Percentiles rank a stretch among this genome's conserved stretches.
Conservation (phyloP, 2,888 invertebrate genomes). For the Drosophila borealis region DNA sequence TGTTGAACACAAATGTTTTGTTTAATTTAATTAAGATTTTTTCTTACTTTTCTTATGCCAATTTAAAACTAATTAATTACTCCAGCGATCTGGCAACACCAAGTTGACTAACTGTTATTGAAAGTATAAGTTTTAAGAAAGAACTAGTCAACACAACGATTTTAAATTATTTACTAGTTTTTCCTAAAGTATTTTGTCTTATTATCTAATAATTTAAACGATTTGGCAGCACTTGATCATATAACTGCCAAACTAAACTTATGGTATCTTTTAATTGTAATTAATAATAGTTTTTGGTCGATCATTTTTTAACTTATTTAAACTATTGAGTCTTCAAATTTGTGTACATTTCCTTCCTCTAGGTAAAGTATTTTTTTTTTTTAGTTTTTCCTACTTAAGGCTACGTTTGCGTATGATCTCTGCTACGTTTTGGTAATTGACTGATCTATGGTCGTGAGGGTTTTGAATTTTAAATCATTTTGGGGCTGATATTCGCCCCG, state of each 20-base stretch:
- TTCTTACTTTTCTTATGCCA: background rate
- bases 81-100: too few species aligned
- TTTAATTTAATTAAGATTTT: too few species aligned
- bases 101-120: too few species aligned
- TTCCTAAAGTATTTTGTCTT: too few species aligned
- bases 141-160: too few species aligned
- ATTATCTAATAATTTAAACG: too few species aligned
- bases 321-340: slow-evolving; percentile 30
- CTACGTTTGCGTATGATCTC: background rate
- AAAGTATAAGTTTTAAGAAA: too few species aligned
- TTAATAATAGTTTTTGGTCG: background rate
- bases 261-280: too few species aligned
- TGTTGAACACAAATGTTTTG: too few species aligned
- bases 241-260: background rate
- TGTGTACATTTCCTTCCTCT: background rate
- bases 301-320: background rate
- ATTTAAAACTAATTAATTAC: background rate
- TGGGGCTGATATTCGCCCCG: slow-evolving; percentile 11
- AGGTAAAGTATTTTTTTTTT: background rate
- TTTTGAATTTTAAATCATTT: background rate
- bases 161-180: too few species aligned
- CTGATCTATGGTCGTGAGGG: background rate
- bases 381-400: background rate
- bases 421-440: slow-evolving; percentile 8
- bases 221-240: too few species aligned